Conservation (phyloP, 2,888 invertebrate genomes). For the Ashinkailepas kermadecensis region DNA sequence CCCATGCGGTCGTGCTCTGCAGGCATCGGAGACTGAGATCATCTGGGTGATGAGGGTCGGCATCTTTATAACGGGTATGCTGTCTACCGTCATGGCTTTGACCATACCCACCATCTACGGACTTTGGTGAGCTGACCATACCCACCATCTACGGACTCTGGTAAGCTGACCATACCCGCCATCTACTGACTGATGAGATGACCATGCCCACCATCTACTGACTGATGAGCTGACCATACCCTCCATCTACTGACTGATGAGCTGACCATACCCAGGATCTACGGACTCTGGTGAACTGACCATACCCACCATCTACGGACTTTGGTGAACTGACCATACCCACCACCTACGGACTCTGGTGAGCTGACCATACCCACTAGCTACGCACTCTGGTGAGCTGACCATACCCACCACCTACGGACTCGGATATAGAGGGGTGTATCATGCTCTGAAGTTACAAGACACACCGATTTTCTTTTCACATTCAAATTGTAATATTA, state of each 20-base stretch:
- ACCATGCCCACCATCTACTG: too few species aligned
- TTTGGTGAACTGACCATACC: too few species aligned
- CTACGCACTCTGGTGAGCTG: neutral
- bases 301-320: too few species aligned
- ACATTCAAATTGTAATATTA: neutral
- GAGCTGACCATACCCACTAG: neutral
- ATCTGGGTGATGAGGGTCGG: conserved; percentile 71
- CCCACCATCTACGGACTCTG: too few species aligned
- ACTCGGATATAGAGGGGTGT: too few species aligned
- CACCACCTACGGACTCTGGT: too few species aligned
- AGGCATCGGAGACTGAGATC: conserved; percentile 96
- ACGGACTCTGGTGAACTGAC: neutral
- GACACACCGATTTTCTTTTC: too few species aligned
- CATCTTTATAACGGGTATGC: conserved; percentile 82
- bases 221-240: neutral
- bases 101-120: conserved; percentile 97
- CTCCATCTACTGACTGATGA: neutral
- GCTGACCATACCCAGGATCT: neutral
- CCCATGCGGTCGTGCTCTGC: conserved; percentile 24
- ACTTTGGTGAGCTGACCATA: conserved; percentile 61
- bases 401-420: neutral
- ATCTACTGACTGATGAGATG: neutral
- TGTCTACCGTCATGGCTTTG: conserved; percentile 92
- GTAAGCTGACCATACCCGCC: too few species aligned
- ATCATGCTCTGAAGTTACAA: too few species aligned